Evolutionary conservation across 2,113 vertebrate species (phyloP).

Genomic region (Merops nubicus): DNA sequence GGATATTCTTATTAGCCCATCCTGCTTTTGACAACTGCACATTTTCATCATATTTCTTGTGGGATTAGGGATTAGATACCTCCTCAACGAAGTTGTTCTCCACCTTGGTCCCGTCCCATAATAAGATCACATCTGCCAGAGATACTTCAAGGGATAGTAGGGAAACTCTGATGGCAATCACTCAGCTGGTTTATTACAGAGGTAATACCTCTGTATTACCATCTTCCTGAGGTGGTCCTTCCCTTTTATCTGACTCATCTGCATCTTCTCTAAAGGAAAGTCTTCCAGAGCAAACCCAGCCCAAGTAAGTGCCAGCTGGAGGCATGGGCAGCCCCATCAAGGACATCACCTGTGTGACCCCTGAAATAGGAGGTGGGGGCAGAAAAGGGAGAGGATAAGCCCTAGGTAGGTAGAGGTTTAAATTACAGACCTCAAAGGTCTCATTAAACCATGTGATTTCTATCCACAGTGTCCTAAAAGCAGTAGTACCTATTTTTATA

Average conservation of each 20-base stretch:
- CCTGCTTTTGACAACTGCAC: neutral
- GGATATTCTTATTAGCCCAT: neutral
- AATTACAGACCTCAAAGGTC: neutral
- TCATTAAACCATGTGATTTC: neutral
- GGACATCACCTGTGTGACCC: no score
- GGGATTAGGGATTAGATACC: neutral
- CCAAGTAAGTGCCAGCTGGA: fast-evolving
- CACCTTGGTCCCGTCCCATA: neutral
- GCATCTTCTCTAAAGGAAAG: neutral
- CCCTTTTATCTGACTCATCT: neutral
- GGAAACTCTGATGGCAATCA: fast-evolving
- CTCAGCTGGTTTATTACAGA: neutral
- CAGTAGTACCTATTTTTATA: neutral
- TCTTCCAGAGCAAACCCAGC: neutral
- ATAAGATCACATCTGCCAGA: neutral
- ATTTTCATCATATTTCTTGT: neutral
- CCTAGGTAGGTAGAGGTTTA: no score
- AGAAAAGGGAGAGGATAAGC: neutral
- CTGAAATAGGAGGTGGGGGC: neutral
- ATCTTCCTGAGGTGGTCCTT: neutral
- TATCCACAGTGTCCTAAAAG: neutral
- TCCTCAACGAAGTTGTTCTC: neutral
- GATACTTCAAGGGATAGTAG: neutral
- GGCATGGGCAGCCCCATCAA: fast-evolving
- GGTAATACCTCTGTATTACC: neutral